These are phyloP conservation scores for Phalanger gymnotis DNA, from an alignment of 2,797 vertebrate species.

Conservation along the genomic window DNA sequence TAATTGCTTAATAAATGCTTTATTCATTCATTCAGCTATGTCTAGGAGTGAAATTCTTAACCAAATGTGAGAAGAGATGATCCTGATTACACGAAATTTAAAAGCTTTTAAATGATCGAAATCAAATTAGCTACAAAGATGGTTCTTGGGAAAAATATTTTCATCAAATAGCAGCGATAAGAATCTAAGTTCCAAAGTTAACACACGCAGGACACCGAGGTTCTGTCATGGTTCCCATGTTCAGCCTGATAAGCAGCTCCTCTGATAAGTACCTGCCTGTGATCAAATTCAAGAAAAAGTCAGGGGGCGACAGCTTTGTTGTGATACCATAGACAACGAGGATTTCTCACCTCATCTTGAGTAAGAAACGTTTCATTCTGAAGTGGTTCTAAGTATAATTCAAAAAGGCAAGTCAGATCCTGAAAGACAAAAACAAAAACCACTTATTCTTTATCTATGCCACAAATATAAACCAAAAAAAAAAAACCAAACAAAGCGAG, in stretches of 20 bases:
- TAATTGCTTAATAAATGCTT: neutral
- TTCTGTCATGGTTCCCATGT: neutral
- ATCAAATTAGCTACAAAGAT: neutral
- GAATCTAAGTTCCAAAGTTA: neutral
- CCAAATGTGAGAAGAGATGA: neutral
- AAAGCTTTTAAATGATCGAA: neutral
- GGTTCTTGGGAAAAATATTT: neutral
- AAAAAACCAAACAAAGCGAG: neutral
- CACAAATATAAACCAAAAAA: accelerated
- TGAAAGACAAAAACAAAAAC: constrained; percentile 75
- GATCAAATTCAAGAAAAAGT: neutral
- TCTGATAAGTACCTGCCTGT: neutral
- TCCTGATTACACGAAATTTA: neutral
- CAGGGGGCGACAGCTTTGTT: neutral
- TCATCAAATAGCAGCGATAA: neutral
- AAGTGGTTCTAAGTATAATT: constrained; percentile 96
- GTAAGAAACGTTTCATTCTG: constrained; percentile 97
- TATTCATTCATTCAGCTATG: neutral
- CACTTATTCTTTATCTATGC: constrained; percentile 20
- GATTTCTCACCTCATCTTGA: constrained; percentile 91
- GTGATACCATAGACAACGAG: neutral
- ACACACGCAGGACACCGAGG: neutral
- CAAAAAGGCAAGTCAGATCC: constrained; percentile 96
- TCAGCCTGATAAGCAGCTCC: neutral
- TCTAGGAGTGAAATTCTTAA: neutral